Base-by-base conservation (phyloP, 2,113 vertebrate genomes). In the Nymphicus hollandicus region DNA sequence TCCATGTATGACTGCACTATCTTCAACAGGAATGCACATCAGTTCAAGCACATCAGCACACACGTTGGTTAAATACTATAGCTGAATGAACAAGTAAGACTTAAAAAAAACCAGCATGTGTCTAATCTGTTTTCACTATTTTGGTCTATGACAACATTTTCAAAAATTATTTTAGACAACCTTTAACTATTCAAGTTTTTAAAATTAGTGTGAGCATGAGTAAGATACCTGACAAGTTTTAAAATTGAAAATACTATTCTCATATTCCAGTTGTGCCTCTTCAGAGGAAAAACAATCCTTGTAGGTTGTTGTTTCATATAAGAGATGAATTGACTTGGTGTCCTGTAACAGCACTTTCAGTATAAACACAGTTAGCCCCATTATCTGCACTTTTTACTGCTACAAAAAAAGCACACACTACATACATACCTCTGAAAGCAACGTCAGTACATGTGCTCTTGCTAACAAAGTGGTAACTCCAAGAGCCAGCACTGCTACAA, bases 391-490 rank as follows among this genome's bases (percentile, higher is more conserved):
- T 63, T 81, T 88, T 81, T 41, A 70, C 23, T 49, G 58, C 49
- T 31, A 20, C 44, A 68, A 19, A 63, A 64, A 81, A 94, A 84
- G 47, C 73, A 69, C 18, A 72, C 14, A 86, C 13, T 6, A 8
- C 41, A 53, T 1, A 33, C 19, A 1, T 17, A 52, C 35, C 50
- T 50, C 55, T 39, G 58, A 87, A 58, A 87, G 73, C 78, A 53
- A 29, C 0, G 3, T 11, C 37, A 33, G 15, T 5, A 33, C 71
- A 20, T 0, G 1, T 68, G 37, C 35, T 81, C 20, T 3, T 25
- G 9, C 66, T 70, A 53, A n/a, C 9, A 53, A 43, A 60, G 47
- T 0, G 6, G 18, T 61, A 63, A 55, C 39, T 70, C 39, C 69
- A 53, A 53, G n/a, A 76, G 49, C 7, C 72, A 74, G 41, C 27